Base-by-base conservation (phyloP, 2,113 vertebrate genomes). In the Pholis gunnellus region DNA sequence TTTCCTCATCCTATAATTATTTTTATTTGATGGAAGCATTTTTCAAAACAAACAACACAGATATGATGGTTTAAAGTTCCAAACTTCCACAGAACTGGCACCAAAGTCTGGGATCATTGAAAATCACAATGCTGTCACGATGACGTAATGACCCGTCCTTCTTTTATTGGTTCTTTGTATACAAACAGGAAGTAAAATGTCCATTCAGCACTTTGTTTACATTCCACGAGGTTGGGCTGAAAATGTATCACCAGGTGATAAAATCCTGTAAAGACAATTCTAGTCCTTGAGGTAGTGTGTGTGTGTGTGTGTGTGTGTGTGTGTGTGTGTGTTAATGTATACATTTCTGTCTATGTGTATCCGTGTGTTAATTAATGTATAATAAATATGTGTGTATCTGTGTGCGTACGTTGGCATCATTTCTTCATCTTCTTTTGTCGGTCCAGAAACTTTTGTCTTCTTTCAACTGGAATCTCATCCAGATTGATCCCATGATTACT, bases 401-500 rank as follows among this genome's bases (percentile, higher is more conserved):
- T n/a, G 7, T 34, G n/a, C 22, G 29, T 14, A 1, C 36, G 4
- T 29, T 69, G 25, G 63, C 27, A 50, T 84, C 0, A 93, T 86
- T 93, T 94, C 70, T 92, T 93, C 0, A 34, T 92, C 8, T 3
- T 91, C 18, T 93, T 93, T 80, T 96, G 95, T 73, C 95, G 77
- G 44, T 96, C 95, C 17, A 96, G 74, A 71, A 97, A 94, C 78
- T 95, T 96, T 69, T 87, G 93, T 65, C 93, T 90, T 59, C 97
- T 92, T 0, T 96, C 96, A 0, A 66, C 48, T 0, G 97, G 97
- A 67, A 97, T 96, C 84, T 97, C 97, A 3, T 96, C 95, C 50
- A 98, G 81, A 70, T 93, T 95, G 83, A 98, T 97, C 0, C 97
- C 97, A 0, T 97, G 96, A 67, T 94, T 96, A 88, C 95, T 96